Evolutionary conservation across 2,888 invertebrate genomes (phyloP), one percentile per base, ranked within the genome.

Genomic region (Alentia gelatinosa): DNA sequence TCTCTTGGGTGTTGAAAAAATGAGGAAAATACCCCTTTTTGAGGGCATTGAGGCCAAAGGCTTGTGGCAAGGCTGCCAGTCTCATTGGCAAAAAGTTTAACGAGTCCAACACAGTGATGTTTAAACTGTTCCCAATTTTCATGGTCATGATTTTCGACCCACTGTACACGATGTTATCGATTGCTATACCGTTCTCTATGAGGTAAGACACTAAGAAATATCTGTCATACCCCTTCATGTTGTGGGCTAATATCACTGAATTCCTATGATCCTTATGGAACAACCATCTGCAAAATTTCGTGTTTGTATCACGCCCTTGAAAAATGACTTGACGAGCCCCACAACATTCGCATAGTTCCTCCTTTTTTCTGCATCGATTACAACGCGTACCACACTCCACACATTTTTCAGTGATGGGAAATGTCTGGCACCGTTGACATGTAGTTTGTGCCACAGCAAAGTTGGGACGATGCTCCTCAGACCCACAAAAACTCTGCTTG

Each of bases 211-310:
- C 83, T n/a, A 92, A 68, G 68, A 92, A 92, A 19, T 83, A 63
- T 0, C 23, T 23, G 90, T 92, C 92, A 35, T 92, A 92, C 0
- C 56, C 42, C 39, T 39, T 83, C 0, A 79, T 5, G 33, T 92
- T 91, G 47, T 92, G 92, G 0, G 92, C 92, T 4, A 93, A 39
- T 35, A 39, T 47, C 9, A 47, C 50, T n/a, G 19, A 63, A 63
- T 63, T 33, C 23, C 19, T 9, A n/a, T 79, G 79, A 9, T 79
- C 15, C 35, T 15, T 33, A 26, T 90, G 79, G 35, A 56, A 75
- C 42, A 91, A 40, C 90, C 79, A 91, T 42, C 35, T 47, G 26
- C 75, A 33, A 56, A 75, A 91, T 39, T 4, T 7, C 9, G 12
- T 35, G 35, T 37, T 35, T 7, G 79, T 79, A 4, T 79, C 79